These are phyloP conservation scores for Teleogryllus oceanicus DNA, from an alignment of 2,888 invertebrate genomes.

Conservation along the genomic window DNA sequence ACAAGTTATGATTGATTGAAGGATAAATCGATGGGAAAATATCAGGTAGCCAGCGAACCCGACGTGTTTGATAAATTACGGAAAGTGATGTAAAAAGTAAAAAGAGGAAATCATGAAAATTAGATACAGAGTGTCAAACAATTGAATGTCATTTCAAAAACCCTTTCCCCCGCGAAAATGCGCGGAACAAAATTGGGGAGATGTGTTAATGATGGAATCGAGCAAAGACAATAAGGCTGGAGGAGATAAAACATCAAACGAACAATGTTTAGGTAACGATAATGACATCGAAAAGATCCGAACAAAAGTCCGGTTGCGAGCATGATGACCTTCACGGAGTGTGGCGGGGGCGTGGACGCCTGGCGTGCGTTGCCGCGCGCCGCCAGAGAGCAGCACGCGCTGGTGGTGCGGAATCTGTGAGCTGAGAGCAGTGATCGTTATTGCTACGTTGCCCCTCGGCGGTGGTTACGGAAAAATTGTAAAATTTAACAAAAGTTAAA, in stretches of 20 bases:
- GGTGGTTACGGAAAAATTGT: too few species aligned
- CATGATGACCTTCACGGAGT: neutral
- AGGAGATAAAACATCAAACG: neutral
- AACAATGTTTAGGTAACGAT: slow-evolving; percentile 9
- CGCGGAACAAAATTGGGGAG: neutral
- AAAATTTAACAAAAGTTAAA: too few species aligned
- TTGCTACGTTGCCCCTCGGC: too few species aligned
- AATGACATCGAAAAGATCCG: slow-evolving; percentile 1
- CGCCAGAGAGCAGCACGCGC: neutral
- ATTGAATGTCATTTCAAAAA: neutral
- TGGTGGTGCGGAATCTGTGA: too few species aligned
- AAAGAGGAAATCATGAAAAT: slow-evolving; percentile 1
- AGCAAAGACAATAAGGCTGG: slow-evolving; percentile 9
- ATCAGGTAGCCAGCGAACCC: slow-evolving; percentile 8
- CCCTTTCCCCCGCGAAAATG: neutral
- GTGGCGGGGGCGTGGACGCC: neutral
- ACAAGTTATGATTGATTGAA: slow-evolving; percentile 6
- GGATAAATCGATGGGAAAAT: neutral
- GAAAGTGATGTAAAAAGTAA: slow-evolving; percentile 9
- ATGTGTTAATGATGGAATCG: neutral
- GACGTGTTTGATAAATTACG: slow-evolving; percentile 1
- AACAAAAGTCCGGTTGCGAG: neutral
- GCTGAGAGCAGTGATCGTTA: too few species aligned
- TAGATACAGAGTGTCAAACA: slow-evolving; percentile 3
- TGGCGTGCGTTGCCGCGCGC: neutral